These are phyloP conservation scores for Galleria mellonella DNA, from an alignment of 1,140 invertebrate species.

Conservation along the genomic window DNA sequence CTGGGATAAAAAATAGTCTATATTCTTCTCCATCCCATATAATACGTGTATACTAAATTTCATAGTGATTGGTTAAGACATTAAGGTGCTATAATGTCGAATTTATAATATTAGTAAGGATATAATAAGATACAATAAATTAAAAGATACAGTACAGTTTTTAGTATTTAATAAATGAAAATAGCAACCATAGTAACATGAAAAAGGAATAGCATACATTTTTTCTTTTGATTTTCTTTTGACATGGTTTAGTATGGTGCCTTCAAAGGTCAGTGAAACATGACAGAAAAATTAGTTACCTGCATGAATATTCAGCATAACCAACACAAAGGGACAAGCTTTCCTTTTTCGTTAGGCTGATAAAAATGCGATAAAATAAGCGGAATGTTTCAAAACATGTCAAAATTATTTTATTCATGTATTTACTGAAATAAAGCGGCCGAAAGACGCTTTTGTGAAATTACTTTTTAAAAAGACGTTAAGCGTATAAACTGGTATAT, in stretches of 20 bases:
- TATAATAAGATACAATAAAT: too few relatives aligned
- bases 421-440: slow-evolving; percentile 5
- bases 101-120: too few relatives aligned
- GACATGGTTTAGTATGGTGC: not conserved
- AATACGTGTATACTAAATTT: too few relatives aligned
- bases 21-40: too few relatives aligned
- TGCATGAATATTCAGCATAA: slow-evolving; percentile 10
- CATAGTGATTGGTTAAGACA: too few relatives aligned
- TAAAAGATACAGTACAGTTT: too few relatives aligned
- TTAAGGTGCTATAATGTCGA: too few relatives aligned
- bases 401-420: slow-evolving; percentile 5
- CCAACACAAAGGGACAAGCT: slow-evolving; percentile 8
- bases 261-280: slow-evolving; percentile 6
- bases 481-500: slow-evolving; percentile 8
- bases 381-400: slow-evolving; percentile 11
- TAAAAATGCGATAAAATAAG: slow-evolving; percentile 7
- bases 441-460: slow-evolving; percentile 1
- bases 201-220: not conserved
- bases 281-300: slow-evolving; percentile 5
- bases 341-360: slow-evolving; percentile 7
- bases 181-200: not conserved
- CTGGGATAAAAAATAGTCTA: too few relatives aligned
- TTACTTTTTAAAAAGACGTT: slow-evolving; percentile 8
- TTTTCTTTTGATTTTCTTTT: not conserved
- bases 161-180: not conserved